Conservation (phyloP, 1,140 invertebrate species). For the Mesaphorura yosii region DNA sequence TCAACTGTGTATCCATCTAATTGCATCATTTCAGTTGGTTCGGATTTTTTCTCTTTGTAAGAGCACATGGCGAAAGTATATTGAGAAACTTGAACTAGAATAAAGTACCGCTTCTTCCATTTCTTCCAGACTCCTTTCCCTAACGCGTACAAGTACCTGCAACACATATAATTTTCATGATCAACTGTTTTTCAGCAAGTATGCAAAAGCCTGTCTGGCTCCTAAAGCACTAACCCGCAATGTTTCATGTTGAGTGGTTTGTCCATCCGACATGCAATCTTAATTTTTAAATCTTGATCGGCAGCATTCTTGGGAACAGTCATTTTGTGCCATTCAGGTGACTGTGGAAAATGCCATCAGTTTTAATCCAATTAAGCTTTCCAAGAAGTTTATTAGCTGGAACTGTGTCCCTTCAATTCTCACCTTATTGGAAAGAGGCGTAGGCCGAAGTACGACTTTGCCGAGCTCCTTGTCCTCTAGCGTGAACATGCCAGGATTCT, state of each 20-base stretch:
- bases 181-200: neutral
- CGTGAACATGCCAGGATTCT: constrained; percentile 93
- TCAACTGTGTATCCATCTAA: constrained; percentile 98
- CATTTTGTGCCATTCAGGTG: constrained; percentile 97
- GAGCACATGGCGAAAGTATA: constrained; percentile 99
- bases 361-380: neutral
- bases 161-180: constrained; percentile 30
- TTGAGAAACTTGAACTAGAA: constrained; percentile 96
- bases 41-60: constrained; percentile 97
- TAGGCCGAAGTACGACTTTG: constrained; percentile 81
- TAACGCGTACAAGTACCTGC: constrained; percentile 78
- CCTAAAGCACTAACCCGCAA: constrained; percentile 78
- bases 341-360: constrained; percentile 38
- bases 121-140: constrained; percentile 99
- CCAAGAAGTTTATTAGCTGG: neutral
- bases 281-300: constrained; percentile 92
- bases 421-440: constrained; percentile 79
- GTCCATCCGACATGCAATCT: constrained; percentile 95
- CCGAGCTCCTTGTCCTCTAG: constrained; percentile 97
- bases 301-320: constrained; percentile 82
- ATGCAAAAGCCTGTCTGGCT: no score
- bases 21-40: constrained; percentile 99
- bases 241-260: constrained; percentile 99
- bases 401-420: no score
- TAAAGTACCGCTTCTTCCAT: constrained; percentile 98